Evolutionary conservation across 2,113 vertebrate species (phyloP), one percentile per base, ranked within the genome.

Genomic region (Azemiops feae): DNA sequence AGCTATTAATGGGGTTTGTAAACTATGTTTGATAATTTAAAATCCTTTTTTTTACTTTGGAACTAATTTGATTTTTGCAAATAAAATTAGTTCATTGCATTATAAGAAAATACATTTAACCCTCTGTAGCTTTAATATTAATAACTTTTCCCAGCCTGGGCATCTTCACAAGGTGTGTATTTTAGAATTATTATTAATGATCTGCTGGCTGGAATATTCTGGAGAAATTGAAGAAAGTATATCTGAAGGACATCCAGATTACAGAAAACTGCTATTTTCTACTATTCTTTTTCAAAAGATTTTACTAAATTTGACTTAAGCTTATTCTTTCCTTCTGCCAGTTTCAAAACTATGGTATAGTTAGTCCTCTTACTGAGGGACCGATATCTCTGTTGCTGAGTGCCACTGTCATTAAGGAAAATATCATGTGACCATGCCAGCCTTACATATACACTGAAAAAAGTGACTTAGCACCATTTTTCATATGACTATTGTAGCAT

Each of bases 21-120:
- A 6, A 43, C 69, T 27, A 43, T 95, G 50, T 69, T 95, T 81
- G 7, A 60, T 22, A 16, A 27, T 14, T 60, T 47, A 47, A 64
- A 89, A 25, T 6, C 23, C 89, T 93, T 94, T 92, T 93, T 94
- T 20, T 6, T 2, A 55, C 27, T n/a, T 25, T 91, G n/a, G n/a
- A 85, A 54, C 10, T 23, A 60, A 60, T 86, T 9, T 64, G 20
- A 58, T 14, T 43, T 8, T 60, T 86, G 43, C 74, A 30, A 93
- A 85, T 94, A 91, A 90, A 91, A 95, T 91, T 89, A 91, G 23
- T 58, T 94, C 39, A 50, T 95, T 95, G 92, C 23, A 1, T 60
- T 92, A 87, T 92, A 52, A 20, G 55, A 92, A 86, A 43, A 95
- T 95, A 93, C 50, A 69, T 50, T n/a, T 52, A 87, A 43, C 43